Conservation (phyloP, 2,888 invertebrate genomes). For the Dinocampus coccinellae region DNA sequence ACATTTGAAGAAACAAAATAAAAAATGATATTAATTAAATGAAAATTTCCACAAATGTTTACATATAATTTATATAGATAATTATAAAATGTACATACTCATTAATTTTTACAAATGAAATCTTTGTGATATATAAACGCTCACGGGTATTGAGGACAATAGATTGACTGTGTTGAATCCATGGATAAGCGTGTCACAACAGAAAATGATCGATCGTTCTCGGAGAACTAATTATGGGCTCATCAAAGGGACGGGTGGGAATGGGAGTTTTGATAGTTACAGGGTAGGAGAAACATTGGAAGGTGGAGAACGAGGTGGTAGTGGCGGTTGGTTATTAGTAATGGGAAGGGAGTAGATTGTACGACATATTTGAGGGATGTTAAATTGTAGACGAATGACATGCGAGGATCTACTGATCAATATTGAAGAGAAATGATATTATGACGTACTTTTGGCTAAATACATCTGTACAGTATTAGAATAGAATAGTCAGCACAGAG, state of each 20-base stretch:
- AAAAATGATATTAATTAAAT: too few species aligned
- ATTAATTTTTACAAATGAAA: not conserved
- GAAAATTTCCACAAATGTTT: too few species aligned
- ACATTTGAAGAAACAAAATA: too few species aligned
- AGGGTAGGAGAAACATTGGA: not conserved
- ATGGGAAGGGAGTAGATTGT: not conserved
- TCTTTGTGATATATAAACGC: not conserved
- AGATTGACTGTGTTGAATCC: constrained; percentile 17
- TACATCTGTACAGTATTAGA: constrained; percentile 14
- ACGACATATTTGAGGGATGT: constrained; percentile 3
- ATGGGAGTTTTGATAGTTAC: constrained; percentile 26
- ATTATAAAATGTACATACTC: not conserved
- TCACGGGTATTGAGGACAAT: constrained; percentile 21
- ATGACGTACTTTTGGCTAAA: constrained; percentile 13
- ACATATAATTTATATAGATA: not conserved
- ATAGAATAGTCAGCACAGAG: constrained; percentile 14
- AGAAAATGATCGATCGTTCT: constrained; percentile 47
- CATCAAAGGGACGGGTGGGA: constrained; percentile 40
- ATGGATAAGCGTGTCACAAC: constrained; percentile 32
- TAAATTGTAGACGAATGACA: constrained; percentile 21
- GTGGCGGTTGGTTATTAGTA: not conserved
- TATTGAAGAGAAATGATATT: not conserved
- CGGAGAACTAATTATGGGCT: constrained; percentile 49
- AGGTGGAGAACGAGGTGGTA: not conserved
- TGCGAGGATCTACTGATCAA: constrained; percentile 34